Percentiles rank a stretch among this genome's conserved stretches.
phyloP scores from a whole-genome alignment of 2,888 invertebrate genomes.

The Xestoiulus laeticollis region DNA sequence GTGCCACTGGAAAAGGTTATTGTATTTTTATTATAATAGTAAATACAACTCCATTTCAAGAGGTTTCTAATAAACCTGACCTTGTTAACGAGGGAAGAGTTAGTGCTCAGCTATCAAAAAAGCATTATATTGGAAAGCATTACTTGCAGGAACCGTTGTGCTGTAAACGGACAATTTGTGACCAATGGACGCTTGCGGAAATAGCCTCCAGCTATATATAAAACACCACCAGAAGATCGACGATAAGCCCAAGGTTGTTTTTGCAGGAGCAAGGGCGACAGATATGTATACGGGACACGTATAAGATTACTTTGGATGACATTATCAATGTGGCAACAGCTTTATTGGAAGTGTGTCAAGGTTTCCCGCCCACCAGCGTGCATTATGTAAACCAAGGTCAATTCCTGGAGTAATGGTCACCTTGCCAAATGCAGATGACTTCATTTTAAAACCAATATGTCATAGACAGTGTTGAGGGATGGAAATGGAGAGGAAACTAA shows the following conservation, averaged over 20 bases:
- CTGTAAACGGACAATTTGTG: background rate
- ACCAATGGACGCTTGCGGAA: background rate
- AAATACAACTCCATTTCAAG: background rate
- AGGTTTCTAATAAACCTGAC: background rate
- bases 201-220: background rate
- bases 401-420: constrained; percentile 16
- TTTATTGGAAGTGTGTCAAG: constrained; percentile 34
- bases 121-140: too few species aligned
- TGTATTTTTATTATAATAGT: too few species aligned
- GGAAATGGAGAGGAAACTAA: constrained; percentile 38
- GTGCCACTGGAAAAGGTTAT: background rate
- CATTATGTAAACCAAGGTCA: constrained; percentile 43
- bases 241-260: background rate
- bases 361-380: background rate
- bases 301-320: constrained; percentile 33
- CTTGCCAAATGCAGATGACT: constrained; percentile 43
- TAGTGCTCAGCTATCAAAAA: too few species aligned
- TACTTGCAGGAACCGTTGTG: background rate
- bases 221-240: background rate
- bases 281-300: background rate
- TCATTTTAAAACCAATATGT: constrained; percentile 13
- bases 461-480: background rate
- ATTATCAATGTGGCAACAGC: constrained; percentile 38
- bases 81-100: background rate
- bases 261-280: background rate